These are phyloP conservation scores for Leucopsar rothschildi DNA, from an alignment of 2,113 vertebrate genomes.

Conservation along the genomic window DNA sequence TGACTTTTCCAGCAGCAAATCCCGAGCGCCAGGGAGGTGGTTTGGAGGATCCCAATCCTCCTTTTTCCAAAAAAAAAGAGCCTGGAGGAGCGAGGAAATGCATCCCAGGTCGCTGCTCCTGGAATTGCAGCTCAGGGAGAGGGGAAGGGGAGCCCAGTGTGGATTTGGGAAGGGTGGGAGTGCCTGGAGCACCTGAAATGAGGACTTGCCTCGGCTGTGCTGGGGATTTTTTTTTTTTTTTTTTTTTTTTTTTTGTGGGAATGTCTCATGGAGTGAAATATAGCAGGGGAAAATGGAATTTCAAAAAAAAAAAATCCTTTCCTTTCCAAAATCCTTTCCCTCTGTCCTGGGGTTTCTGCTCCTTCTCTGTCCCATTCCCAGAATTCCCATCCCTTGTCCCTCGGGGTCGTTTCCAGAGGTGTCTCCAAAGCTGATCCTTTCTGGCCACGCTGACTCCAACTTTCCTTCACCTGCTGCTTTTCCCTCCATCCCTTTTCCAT, in stretches of 20 bases:
- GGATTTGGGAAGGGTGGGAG: not conserved
- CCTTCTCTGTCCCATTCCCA: not conserved
- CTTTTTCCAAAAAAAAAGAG: not conserved
- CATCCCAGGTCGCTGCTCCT: no score
- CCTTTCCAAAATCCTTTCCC: not conserved
- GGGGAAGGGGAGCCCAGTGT: not conserved
- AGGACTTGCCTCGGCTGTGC: not conserved
- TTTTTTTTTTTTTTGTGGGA: no score
- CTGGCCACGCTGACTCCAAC: not conserved
- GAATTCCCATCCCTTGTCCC: not conserved
- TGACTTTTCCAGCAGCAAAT: not conserved
- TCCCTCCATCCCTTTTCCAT: not conserved
- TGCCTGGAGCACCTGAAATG: not conserved
- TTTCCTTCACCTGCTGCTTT: not conserved
- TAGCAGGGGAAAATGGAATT: fast-evolving
- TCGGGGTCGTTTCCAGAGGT: fast-evolving
- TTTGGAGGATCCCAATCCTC: not conserved
- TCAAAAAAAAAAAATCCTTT: no score
- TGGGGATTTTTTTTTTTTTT: not conserved
- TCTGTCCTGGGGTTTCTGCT: fast-evolving
- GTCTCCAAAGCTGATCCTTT: not conserved
- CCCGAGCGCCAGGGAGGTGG: fast-evolving
- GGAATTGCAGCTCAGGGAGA: not conserved
- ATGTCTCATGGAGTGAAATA: fast-evolving
- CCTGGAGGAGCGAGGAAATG: not conserved